These are phyloP conservation scores for Eidolon helvum DNA, from an alignment of 2,113 vertebrate species.

Conservation along the genomic window DNA sequence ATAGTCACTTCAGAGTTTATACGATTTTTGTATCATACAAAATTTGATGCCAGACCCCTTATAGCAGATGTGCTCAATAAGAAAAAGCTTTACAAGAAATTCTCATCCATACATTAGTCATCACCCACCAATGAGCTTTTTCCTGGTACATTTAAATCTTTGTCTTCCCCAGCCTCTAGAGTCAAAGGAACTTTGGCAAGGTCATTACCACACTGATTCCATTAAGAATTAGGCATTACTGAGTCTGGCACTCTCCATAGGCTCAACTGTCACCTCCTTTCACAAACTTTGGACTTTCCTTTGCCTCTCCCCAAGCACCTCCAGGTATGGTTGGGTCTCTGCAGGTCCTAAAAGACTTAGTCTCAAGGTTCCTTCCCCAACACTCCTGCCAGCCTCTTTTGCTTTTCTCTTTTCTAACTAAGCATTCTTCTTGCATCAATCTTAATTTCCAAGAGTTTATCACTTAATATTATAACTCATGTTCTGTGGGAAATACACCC, in stretches of 20 bases:
- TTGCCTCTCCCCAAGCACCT: not conserved
- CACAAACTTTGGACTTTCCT: not conserved
- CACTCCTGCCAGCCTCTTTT: no score
- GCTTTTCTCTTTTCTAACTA: not conserved
- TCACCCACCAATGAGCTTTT: not conserved
- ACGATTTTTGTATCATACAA: not conserved
- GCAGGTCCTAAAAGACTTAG: not conserved
- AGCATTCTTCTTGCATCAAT: not conserved
- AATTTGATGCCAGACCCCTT: not conserved
- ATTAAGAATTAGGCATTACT: not conserved
- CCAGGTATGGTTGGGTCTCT: not conserved
- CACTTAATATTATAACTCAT: not conserved
- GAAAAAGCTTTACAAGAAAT: not conserved
- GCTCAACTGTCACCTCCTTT: not conserved
- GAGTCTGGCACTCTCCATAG: not conserved
- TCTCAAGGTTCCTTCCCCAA: not conserved
- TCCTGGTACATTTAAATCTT: not conserved
- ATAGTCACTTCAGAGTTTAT: not conserved
- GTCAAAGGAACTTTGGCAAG: not conserved
- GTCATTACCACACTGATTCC: not conserved
- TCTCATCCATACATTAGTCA: not conserved
- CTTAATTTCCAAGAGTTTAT: not conserved
- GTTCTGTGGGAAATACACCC: not conserved
- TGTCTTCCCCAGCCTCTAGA: not conserved
- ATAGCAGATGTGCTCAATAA: not conserved